A percentile compares a stretch with the other conserved stretches of the same genome.
phyloP scores from a whole-genome alignment of 2,797 vertebrate genomes.

The Luscinia megarhynchos region DNA sequence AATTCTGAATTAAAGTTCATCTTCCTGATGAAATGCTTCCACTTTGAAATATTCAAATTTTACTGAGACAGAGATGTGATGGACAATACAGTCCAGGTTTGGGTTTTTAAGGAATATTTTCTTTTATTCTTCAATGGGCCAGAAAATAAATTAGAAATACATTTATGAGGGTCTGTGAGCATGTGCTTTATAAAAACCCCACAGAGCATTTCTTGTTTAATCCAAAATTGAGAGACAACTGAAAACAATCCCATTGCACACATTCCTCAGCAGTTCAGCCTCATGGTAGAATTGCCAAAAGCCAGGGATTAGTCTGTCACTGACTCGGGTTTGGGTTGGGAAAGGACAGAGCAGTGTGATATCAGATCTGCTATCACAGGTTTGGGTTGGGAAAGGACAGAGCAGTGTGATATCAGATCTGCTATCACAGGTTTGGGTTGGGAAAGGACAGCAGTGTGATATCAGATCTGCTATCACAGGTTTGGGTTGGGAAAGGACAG shows the following conservation, averaged over 20 bases:
- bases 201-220: background rate
- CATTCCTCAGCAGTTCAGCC: background rate
- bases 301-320: background rate
- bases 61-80: background rate
- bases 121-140: background rate
- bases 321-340: background rate
- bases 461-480: too few species aligned
- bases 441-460: too few species aligned
- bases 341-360: background rate
- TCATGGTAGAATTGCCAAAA: background rate
- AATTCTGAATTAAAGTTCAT: background rate
- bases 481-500: background rate
- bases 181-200: background rate
- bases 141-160: background rate
- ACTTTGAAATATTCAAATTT: background rate
- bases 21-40: background rate
- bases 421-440: too few species aligned
- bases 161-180: background rate
- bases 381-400: background rate
- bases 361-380: too few species aligned
- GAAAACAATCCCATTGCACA: background rate
- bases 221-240: background rate
- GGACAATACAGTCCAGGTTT: background rate
- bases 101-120: background rate
- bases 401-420: too few species aligned